These are phyloP conservation scores for Misgurnus mizolepis DNA, from an alignment of 2,113 vertebrate genomes.

Conservation along the genomic window DNA sequence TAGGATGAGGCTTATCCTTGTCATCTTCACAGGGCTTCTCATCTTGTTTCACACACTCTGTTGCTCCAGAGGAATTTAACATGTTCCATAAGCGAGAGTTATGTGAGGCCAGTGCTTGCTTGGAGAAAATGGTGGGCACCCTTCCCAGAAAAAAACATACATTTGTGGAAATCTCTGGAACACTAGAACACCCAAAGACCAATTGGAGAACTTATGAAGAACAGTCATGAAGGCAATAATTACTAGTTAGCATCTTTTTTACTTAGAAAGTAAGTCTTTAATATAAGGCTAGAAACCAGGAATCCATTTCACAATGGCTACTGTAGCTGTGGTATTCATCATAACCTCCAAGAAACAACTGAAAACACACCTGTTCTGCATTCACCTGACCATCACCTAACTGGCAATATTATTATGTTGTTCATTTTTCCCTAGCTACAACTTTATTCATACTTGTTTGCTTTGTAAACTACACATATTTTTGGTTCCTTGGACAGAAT, in stretches of 20 bases:
- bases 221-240: background rate
- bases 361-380: too few relatives aligned
- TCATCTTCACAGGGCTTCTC: conserved; percentile 62
- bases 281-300: too few relatives aligned
- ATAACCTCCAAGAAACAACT: too few relatives aligned
- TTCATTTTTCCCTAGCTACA: too few relatives aligned
- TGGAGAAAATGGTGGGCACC: conserved; percentile 52
- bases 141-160: conserved; percentile 64
- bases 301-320: too few relatives aligned
- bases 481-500: too few relatives aligned
- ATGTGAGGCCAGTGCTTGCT: conserved; percentile 57
- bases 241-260: background rate
- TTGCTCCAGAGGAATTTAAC: conserved; percentile 65
- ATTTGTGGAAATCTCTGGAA: conserved; percentile 55
- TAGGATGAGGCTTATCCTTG: conserved; percentile 62
- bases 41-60: conserved; percentile 63
- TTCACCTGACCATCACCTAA: too few relatives aligned
- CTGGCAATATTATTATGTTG: too few relatives aligned
- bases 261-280: too few relatives aligned
- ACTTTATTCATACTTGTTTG: too few relatives aligned
- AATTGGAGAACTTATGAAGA: background rate
- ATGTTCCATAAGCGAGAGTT: conserved; percentile 61
- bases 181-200: conserved; percentile 44
- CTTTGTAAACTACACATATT: too few relatives aligned
- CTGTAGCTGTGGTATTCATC: too few relatives aligned